Evolutionary conservation across 1,140 invertebrate genomes (phyloP).

Genomic region (Bilobella aurantiaca): DNA sequence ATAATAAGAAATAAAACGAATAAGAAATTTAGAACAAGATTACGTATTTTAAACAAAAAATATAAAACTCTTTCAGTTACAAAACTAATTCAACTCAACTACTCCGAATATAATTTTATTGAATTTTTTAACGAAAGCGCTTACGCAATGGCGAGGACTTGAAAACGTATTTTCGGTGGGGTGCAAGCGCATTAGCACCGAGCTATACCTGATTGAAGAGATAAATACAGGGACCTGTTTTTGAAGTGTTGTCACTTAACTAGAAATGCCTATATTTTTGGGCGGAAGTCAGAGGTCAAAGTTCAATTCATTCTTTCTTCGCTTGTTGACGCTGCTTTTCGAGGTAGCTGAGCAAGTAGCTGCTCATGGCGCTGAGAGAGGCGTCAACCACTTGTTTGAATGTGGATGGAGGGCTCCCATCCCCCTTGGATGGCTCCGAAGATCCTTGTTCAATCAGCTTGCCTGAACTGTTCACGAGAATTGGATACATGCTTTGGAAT

Average conservation of each 20-base stretch:
- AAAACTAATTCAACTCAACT: too few species aligned
- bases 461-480: neutral
- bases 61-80: too few species aligned
- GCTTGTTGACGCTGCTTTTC: conserved; percentile 1
- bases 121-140: too few species aligned
- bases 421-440: neutral
- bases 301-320: neutral
- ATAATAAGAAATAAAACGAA: neutral
- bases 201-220: neutral
- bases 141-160: neutral
- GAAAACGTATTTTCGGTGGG: neutral
- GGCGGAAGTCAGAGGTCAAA: neutral
- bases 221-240: neutral
- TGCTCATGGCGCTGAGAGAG: neutral
- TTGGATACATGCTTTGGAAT: neutral
- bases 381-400: neutral
- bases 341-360: neutral
- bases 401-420: neutral
- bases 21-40: too few species aligned
- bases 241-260: neutral
- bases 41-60: too few species aligned
- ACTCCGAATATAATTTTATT: too few species aligned
- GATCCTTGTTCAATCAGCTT: neutral
- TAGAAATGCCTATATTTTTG: neutral
- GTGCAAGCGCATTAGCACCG: neutral